Evolutionary conservation across 2,113 vertebrate species (phyloP), one percentile per base, ranked within the genome.

Genomic region (Poecile atricapillus): DNA sequence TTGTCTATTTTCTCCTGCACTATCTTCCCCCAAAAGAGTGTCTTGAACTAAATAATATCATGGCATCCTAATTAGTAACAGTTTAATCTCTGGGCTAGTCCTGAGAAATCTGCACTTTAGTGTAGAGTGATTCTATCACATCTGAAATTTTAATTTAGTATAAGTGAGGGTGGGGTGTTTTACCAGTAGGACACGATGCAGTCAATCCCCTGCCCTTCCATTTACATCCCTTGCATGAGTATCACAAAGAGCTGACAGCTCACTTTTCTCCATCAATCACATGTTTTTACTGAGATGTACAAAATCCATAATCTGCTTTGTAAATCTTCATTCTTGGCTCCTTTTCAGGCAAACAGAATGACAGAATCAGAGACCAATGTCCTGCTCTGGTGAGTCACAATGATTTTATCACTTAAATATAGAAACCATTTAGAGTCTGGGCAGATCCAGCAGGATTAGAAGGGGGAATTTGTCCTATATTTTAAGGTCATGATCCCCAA

Each of bases 361-460:
- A 83, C 43, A 80, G 85, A 78, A 89, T 78, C 47, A 0, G 71
- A 78, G 47, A 75, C 60, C 71, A 37, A 14, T 68, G 71, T 83
- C 64, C 83, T 52, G 15, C 56, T 88, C 52, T 81, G 71, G 31
- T 93, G 71, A 96, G 87, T 94, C 85, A 92, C 64, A 80, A 31
- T 37, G 59, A 86, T 88, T 90, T 91, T 90, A 79, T 90, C 44
- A 27, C 64, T 82, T 85, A 74, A 90, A 93, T 83, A 70, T 33
- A 83, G 71, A 81, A 95, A 83, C 56, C 25, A 30, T 92, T 73
- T 56, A 56, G 21, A 68, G 13, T 60, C 73, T 56, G 68, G 20
- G 56, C 65, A 93, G 52, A 39, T 64, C 74, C 64, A 84, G 37
- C 18, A 89, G 62, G 27, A 59, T 52, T 69, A 35, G 19, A 83